Base-by-base conservation (phyloP, 1,140 invertebrate genomes). In the Conopomorpha cramerella region DNA sequence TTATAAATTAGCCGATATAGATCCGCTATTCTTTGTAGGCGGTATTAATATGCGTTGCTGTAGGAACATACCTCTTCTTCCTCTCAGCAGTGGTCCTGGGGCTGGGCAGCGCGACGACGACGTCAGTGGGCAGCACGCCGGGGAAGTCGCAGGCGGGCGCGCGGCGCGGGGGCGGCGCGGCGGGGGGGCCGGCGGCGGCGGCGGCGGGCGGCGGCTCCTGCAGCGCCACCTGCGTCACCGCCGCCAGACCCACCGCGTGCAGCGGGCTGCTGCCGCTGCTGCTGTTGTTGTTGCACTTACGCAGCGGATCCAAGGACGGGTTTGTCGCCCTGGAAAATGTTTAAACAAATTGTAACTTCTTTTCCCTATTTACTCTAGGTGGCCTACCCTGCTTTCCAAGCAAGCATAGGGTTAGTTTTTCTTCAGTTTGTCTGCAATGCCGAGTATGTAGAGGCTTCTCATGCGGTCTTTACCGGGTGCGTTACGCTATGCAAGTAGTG, bases 241-340 rank as follows among this genome's bases (percentile, higher is more conserved):
- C 83, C 3, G 83, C 83, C 43, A 85, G 57, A 8, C 84, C 83
- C 40, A 85, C 82, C 36, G 82, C 80, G 55, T 82, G 81, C 36
- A 78, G 55, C 14, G 76, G 74, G 31, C 72, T 78, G 46, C 66
- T 78, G 57, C 81, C 82, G 55, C 81, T 82, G 31, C 72, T 78
- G 46, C 66, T 79, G 58, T 82, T 82, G 55, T 81, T 82, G 55
- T 23, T 23, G 19, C 59, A 59, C 46, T 66, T 71, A 15, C 63
- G 57, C n/a, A 64, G 49, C 17, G 58, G 57, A 25, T 77, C 72
- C 28, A 77, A 35, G 4, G 48, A 43, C 6, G 60, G 48, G 25
- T 65, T 63, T 13, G 19, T 12, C 13, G 56, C 52, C 43, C 64
- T 66, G 31, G 1, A 28, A 30, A 23, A 19, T n/a, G n/a, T n/a